A percentile compares a stretch with the other conserved stretches of the same genome.
Evolutionary conservation across 2,113 vertebrate species (phyloP).

Genomic region (Neodon shergylaensis): DNA sequence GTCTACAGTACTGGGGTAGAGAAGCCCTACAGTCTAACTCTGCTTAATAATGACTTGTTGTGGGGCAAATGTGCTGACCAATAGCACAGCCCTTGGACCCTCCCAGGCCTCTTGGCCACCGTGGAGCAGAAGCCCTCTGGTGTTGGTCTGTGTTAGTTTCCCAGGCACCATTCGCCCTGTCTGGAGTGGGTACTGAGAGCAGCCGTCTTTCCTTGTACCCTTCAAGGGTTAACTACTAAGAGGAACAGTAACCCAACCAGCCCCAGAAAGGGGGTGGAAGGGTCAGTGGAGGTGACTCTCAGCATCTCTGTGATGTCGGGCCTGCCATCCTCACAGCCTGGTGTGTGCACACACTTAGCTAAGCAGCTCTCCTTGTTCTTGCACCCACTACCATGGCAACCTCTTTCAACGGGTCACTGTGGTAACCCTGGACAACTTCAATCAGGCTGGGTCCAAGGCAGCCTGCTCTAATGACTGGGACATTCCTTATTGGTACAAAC

Average conservation of each 20-base stretch:
- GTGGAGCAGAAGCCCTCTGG: neutral
- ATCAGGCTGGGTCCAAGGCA: neutral
- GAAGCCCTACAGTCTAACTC: neutral
- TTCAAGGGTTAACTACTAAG: neutral
- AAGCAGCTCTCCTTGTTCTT: neutral
- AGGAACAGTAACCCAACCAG: neutral
- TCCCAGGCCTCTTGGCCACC: neutral
- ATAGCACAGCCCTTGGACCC: neutral
- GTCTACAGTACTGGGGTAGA: neutral
- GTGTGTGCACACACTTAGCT: neutral
- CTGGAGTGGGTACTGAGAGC: neutral
- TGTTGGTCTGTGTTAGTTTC: neutral
- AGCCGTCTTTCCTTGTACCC: neutral
- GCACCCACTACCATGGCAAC: slow-evolving; percentile 35
- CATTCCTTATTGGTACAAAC: neutral
- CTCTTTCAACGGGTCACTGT: neutral
- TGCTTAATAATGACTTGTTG: neutral
- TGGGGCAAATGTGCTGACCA: neutral
- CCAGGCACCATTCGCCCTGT: neutral
- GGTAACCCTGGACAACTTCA: slow-evolving; percentile 10
- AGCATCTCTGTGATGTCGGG: neutral
- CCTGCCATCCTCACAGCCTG: neutral
- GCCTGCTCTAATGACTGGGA: neutral
- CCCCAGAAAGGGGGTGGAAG: neutral
- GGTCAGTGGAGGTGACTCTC: too few species aligned